A percentile compares a stretch with the other conserved stretches of the same genome.
Evolutionary conservation across 2,888 invertebrate species (phyloP).

Genomic region (Hedychridium roseum): DNA sequence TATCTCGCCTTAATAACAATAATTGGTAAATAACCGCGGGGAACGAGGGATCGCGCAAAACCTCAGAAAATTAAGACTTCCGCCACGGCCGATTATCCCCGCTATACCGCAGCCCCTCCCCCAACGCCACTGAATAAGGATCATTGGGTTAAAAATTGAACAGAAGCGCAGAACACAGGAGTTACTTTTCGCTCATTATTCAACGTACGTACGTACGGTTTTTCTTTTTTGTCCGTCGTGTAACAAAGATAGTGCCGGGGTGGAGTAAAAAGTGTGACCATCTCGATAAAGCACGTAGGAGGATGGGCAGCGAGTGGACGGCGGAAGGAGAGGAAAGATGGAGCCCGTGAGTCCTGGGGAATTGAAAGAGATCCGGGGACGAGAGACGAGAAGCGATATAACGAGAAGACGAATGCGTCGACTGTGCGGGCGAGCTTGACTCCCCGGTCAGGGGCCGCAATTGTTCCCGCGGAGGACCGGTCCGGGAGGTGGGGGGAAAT

Average conservation of each 20-base stretch:
- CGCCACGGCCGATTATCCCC: not conserved
- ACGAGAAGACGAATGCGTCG: conserved; percentile 43
- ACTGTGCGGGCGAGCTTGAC: conserved; percentile 36
- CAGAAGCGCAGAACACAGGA: too few species aligned
- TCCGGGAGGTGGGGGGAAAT: conserved; percentile 8
- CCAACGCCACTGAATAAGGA: too few species aligned
- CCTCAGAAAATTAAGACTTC: conserved; percentile 24
- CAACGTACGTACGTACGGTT: too few species aligned
- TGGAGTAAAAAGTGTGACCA: too few species aligned
- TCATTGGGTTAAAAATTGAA: too few species aligned
- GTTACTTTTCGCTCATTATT: too few species aligned
- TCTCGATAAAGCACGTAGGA: too few species aligned
- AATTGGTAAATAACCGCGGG: conserved; percentile 45
- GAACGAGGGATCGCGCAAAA: conserved; percentile 14
- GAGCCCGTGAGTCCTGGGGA: conserved; percentile 34
- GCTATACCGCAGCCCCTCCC: not conserved
- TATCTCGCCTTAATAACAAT: conserved; percentile 39
- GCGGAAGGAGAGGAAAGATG: conserved; percentile 23
- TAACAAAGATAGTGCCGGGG: too few species aligned
- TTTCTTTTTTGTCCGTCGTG: too few species aligned
- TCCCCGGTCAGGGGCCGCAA: conserved; percentile 33
- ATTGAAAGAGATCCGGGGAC: conserved; percentile 49
- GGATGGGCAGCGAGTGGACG: not conserved
- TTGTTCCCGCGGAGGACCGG: conserved; percentile 14
- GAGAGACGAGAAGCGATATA: conserved; percentile 29